phyloP scores from a whole-genome alignment of 1,140 invertebrate genomes.

The Papilio helenus region DNA sequence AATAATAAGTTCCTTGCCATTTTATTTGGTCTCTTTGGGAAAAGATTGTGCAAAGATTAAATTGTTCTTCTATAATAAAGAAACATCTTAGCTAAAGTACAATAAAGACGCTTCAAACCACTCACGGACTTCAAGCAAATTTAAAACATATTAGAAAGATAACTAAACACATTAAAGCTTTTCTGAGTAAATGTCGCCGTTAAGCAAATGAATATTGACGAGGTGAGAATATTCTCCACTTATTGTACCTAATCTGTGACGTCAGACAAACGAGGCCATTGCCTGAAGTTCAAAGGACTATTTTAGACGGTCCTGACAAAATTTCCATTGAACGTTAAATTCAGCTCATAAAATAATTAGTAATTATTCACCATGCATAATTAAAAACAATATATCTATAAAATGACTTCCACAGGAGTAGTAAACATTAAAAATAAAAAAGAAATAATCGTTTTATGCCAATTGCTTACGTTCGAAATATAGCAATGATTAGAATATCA shows the following conservation, averaged over 20 bases:
- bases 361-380: neutral
- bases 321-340: conserved; percentile 2
- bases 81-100: neutral
- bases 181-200: neutral
- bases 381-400: neutral
- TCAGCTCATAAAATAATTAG: neutral
- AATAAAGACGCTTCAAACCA: neutral
- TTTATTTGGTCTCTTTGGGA: neutral
- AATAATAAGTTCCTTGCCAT: neutral
- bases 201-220: conserved; percentile 6
- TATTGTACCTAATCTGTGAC: conserved; percentile 14
- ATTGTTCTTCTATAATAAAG: neutral
- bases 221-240: conserved; percentile 15
- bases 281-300: conserved; percentile 17
- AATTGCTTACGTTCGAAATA: too few relatives aligned
- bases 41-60: neutral
- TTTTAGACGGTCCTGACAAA: neutral
- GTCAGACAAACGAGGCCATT: neutral
- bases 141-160: neutral
- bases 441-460: too few relatives aligned
- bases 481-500: too few relatives aligned
- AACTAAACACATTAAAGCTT: conserved; percentile 1
- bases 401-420: too few relatives aligned
- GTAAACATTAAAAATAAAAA: too few relatives aligned
- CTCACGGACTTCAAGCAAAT: neutral